A percentile compares a stretch with the other conserved stretches of the same genome.
These are phyloP conservation scores for Garrulus glandarius DNA, from an alignment of 2,797 vertebrate species.

Conservation along the genomic window DNA sequence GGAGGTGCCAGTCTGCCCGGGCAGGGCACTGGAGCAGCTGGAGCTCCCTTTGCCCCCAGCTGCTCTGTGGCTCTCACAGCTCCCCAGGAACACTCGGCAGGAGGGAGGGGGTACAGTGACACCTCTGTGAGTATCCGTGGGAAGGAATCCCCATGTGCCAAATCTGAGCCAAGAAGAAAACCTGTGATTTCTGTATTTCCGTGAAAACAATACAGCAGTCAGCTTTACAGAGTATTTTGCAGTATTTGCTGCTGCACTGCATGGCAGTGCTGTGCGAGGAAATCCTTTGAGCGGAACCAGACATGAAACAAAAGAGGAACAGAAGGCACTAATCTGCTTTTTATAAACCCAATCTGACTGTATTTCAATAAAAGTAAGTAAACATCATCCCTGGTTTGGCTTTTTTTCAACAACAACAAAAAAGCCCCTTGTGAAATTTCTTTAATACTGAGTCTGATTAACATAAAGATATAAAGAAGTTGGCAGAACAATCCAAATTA, in stretches of 20 bases:
- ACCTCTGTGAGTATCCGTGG: not conserved
- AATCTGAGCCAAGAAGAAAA: not conserved
- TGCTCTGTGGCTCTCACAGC: not conserved
- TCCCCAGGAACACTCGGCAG: not conserved
- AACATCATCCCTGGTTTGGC: not conserved
- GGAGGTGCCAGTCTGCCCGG: not conserved
- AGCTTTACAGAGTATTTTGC: not conserved
- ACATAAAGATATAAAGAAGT: not conserved
- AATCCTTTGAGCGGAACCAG: not conserved
- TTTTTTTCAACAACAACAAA: not conserved
- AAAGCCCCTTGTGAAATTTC: not conserved
- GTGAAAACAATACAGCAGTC: not conserved
- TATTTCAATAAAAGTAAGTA: not conserved
- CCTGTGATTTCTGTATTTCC: not conserved
- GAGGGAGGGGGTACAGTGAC: fast-evolving
- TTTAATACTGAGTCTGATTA: not conserved
- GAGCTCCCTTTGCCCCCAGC: not conserved
- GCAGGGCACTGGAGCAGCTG: not conserved
- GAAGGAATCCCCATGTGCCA: not conserved
- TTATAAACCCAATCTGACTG: not conserved
- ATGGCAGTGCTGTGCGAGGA: not conserved
- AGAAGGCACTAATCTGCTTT: not conserved
- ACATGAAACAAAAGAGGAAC: not conserved
- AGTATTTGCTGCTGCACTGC: not conserved
- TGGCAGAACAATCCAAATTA: not conserved